A percentile compares a stretch with the other conserved stretches of the same genome.
Conservation (phyloP, 35 echinoderm and acorn worm species). For the Ophiothrix spiculata region DNA sequence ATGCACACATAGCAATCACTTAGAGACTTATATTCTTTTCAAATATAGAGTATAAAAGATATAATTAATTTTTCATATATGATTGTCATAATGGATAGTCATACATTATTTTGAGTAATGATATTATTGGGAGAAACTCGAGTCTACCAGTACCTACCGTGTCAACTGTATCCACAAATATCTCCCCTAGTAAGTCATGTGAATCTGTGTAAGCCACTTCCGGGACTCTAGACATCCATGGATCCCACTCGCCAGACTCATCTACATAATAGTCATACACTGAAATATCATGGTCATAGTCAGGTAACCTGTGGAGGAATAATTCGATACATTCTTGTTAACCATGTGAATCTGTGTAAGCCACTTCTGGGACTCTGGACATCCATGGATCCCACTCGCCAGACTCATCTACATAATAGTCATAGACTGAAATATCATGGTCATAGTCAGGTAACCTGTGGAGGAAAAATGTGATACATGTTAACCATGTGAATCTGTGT, state of each 20-base stretch:
- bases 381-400: conserved; percentile 99
- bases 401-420: conserved; percentile 99
- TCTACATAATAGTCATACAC: conserved; percentile 99
- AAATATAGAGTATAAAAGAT: too few relatives aligned
- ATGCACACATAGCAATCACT: too few relatives aligned
- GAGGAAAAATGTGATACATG: too few relatives aligned
- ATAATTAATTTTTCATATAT: too few relatives aligned
- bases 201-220: conserved; percentile 91
- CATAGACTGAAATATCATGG: conserved; percentile 94
- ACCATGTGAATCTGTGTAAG: conserved; percentile 86
- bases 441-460: conserved; percentile 90
- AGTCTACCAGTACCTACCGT: too few relatives aligned
- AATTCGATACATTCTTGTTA: too few relatives aligned
- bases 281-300: conserved; percentile 95
- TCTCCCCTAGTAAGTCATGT: conserved; percentile 85
- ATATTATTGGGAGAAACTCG: too few relatives aligned
- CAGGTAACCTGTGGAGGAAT: conserved; percentile 73
- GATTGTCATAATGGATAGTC: too few relatives aligned
- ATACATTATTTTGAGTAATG: too few relatives aligned
- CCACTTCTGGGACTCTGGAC: conserved; percentile 91
- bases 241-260: conserved; percentile 99
- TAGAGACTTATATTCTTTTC: too few relatives aligned
- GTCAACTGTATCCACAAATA: conserved; percentile 95
- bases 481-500: conserved; percentile 89
- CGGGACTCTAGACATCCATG: conserved; percentile 89